Conservation (phyloP, 92 coral and sea anemone genomes). For the Porites cylindrica region DNA sequence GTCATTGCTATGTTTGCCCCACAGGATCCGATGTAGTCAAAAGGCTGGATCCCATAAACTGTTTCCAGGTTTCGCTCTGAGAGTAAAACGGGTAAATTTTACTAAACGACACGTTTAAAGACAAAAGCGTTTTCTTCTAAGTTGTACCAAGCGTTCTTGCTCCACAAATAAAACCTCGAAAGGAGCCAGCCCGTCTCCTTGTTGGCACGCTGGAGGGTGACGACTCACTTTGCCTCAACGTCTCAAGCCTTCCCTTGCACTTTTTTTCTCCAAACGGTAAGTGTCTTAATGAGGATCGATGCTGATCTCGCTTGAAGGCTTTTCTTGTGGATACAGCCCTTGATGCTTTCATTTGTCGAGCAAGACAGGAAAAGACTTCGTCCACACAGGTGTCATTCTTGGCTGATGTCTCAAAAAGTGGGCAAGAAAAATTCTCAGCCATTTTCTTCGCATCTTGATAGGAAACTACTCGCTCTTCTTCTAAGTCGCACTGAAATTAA, state of each 20-base stretch:
- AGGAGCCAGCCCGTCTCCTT: conserved; percentile 22
- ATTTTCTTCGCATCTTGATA: conserved; percentile 87
- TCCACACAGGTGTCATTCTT: conserved; percentile 86
- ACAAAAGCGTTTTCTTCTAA: neutral
- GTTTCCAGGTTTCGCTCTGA: too few species aligned
- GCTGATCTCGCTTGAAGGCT: conserved; percentile 67
- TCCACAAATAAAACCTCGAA: conserved; percentile 72
- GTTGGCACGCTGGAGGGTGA: conserved; percentile 18
- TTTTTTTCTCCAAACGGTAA: conserved; percentile 77
- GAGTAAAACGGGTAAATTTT: too few species aligned
- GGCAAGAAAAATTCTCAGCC: conserved; percentile 72
- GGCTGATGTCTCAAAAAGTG: conserved; percentile 89
- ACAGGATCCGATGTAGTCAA: too few species aligned
- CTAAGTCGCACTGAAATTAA: conserved; percentile 76
- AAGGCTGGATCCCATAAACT: too few species aligned
- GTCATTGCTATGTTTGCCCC: too few species aligned
- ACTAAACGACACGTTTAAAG: too few species aligned
- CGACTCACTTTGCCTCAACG: conserved; percentile 64
- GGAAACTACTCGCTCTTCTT: conserved; percentile 70
- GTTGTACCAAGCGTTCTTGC: conserved; percentile 41
- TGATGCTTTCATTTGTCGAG: conserved; percentile 68
- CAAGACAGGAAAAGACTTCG: conserved; percentile 78
- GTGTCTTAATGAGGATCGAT: conserved; percentile 76
- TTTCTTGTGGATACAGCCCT: conserved; percentile 65
- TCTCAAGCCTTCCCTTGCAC: conserved; percentile 81